Base-by-base conservation (phyloP, 2,797 vertebrate species). In the Garrulus glandarius region DNA sequence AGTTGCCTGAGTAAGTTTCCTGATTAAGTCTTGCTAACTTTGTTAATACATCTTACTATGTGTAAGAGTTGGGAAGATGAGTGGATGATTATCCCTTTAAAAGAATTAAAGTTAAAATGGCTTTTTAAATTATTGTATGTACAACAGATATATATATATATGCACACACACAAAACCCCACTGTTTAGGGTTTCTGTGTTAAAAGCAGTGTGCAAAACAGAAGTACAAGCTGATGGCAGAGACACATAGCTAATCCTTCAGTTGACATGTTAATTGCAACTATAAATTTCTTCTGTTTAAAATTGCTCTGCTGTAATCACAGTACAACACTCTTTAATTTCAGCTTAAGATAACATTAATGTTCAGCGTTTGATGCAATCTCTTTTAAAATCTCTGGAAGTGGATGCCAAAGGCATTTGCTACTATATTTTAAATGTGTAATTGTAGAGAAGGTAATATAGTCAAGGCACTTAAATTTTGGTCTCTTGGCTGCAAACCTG, bases 211-310 rank as follows among this genome's bases (percentile, higher is more conserved):
- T 74, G 36, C n/a, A 81, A 68, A 50, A 61, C 39, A 27, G 19
- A 83, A 87, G 68, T 64, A 65, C 4, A 85, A 57, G 60, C 34
- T 93, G 34, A 71, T 91, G 43, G 44, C 69, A 81, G 53, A 87
- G n/a, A 52, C 26, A 11, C 7, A 10, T 37, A 92, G 61, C 64
- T 88, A 59, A 76, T 93, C 81, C 47, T 87, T 85, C 22, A 50
- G 57, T 30, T 95, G 89, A 87, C 77, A 50, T 53, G 55, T 81
- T 95, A 92, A 94, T 92, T 93, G 46, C 87, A 86, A 75, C 85
- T 86, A 41, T 91, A 94, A 84, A 80, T 95, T 92, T 61, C 20
- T 74, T 80, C 37, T 83, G 13, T 86, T 78, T 86, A 75, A 84
- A 95, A 75, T 81, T 79, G 30, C 46, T 84, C 16, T 12, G 4